Evolutionary conservation across 2,113 vertebrate species (phyloP), one percentile per base, ranked within the genome.

Genomic region (Maccullochella peelii): DNA sequence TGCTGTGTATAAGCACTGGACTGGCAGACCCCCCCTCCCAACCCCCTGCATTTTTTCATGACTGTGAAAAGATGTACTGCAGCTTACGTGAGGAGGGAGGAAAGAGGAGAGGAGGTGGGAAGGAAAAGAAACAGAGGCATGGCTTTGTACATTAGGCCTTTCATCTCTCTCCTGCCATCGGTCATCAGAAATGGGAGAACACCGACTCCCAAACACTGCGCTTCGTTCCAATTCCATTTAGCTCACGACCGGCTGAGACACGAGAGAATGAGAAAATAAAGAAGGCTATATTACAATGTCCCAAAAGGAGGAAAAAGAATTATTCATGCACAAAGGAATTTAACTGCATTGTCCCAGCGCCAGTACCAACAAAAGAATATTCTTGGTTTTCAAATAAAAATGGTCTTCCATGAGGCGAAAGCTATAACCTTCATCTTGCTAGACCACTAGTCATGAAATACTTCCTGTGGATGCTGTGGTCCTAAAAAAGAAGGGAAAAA

Each of bases 111-210:
- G 67, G 33, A 74, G 67, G 73, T 62, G 42, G 62, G 52, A 71
- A 83, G 70, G 74, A 69, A 54, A 80, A 84, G 77, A 65, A 80
- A 49, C 44, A 79, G 74, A 77, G 68, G 73, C 82, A 77, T n/a
- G 23, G 85, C 83, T 91, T 90, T 91, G 91, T 89, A 79, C 84
- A 92, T 91, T 73, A 84, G 74, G 54, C 77, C 89, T 92, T 93
- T 91, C 92, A 92, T 92, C 86, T 91, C 80, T 66, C 85, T 82
- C 71, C 81, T 80, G 89, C 88, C 87, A 93, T 90, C 84, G 87
- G 89, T 91, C 92, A 93, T 90, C 89, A 86, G 89, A 93, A 91
- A 89, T 55, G 59, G 67, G 87, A 93, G 84, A 93, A 88, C 80
- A 54, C 71, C n/a, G 55, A 87, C 82, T 88, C 63, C 80, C 75